Base-by-base conservation (phyloP, 2,797 vertebrate species). In the Alosa sapidissima region DNA sequence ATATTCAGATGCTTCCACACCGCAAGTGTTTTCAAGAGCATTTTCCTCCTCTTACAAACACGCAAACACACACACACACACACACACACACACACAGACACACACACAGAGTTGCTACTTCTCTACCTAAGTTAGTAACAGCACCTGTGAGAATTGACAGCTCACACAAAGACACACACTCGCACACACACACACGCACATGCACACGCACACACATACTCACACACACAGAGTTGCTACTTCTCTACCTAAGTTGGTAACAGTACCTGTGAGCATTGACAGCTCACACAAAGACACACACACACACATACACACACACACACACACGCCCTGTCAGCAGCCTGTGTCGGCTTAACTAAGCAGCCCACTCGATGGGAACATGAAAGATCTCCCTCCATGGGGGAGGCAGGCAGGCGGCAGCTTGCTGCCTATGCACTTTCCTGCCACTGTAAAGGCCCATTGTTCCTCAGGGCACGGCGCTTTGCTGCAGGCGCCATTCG, bases 391-490 rank as follows among this genome's bases (percentile, higher is more conserved):
- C 65, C 28, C 65, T 72, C 28, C 65, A 36, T 72, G 28, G 11
- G 65, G 28, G 65, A 72, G 33, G 10, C 9, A 33, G 24, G 33
- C 9, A 41, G 68, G 36, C 33, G 65, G 54, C 21, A 19, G 54
- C 54, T 14, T 78, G 72, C 72, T 78, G 72, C 72, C 72, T 47
- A 3, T 78, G 72, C 72, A 78, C 72, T 78, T 78, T 78, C 72
- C 72, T 78, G 36, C 41, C 72, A 78, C 72, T 14, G 36, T 78
- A 47, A 47, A 78, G 16, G 72, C 72, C 16, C 41, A 78, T 78
- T 47, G 72, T 78, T 78, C 72, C 72, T 78, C 1, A 45, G 72
- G 36, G 72, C 72, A 21, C 36, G 2, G 36, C 16, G 72, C 41
- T 78, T 47, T 47, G 41, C 72, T 47, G 36, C 21, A 14, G 36